phyloP scores from a whole-genome alignment of 1,140 invertebrate genomes.

The Drosophila littoralis region DNA sequence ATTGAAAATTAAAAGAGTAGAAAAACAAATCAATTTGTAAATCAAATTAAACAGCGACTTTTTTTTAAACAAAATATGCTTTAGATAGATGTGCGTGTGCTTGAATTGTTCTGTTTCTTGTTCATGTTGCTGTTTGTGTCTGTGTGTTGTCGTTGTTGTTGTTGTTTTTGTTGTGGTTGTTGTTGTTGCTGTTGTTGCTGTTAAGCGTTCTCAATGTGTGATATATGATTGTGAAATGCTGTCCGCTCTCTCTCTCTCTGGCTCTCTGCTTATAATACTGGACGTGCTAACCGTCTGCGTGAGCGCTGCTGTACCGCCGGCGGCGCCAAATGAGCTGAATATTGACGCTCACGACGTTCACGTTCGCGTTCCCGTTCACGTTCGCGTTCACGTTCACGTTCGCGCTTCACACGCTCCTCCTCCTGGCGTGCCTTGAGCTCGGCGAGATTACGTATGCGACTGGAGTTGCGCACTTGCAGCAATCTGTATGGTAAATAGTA shows the following conservation, averaged over 20 bases:
- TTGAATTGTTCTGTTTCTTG: conserved; percentile 32
- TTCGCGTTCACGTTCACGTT: conserved; percentile 55
- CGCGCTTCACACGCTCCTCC: conserved; percentile 66
- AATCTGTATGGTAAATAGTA: conserved; percentile 42
- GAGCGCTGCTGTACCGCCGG: conserved; percentile 31
- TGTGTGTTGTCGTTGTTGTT: conserved; percentile 15
- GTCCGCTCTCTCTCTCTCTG: conserved; percentile 19
- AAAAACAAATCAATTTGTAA: conserved; percentile 54
- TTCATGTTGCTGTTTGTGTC: conserved; percentile 24
- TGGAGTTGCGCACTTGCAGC: conserved; percentile 80
- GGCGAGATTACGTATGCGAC: conserved; percentile 84
- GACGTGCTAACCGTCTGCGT: conserved; percentile 74
- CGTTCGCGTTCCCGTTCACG: conserved; percentile 33
- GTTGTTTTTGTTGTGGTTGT: conserved; percentile 25
- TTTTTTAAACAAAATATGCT: conserved; percentile 47
- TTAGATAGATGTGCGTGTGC: conserved; percentile 42
- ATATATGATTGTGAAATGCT: conserved; percentile 46
- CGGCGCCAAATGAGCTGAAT: conserved; percentile 32
- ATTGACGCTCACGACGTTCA: conserved; percentile 49
- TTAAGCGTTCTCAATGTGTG: conserved; percentile 20
- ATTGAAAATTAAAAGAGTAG: conserved; percentile 30
- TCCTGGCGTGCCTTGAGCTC: conserved; percentile 84
- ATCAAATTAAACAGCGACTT: conserved; percentile 62
- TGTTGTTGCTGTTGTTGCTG: conserved; percentile 26
- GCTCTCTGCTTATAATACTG: conserved; percentile 46